phyloP scores from a whole-genome alignment of 2,888 invertebrate species.

The Gymnosoma rotundatum region DNA sequence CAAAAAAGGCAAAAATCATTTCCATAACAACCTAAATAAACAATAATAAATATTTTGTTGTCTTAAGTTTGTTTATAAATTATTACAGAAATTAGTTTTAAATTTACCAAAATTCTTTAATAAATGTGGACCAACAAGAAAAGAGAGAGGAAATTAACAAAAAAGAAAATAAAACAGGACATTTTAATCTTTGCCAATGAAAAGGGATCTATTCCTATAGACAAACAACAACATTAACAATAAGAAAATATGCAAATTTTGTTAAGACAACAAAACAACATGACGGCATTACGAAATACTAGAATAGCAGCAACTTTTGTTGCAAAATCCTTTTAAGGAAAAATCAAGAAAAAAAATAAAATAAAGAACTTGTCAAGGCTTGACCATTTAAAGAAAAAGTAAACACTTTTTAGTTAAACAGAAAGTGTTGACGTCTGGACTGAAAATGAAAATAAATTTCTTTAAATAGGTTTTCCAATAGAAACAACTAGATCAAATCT shows the following conservation, averaged over 20 bases:
- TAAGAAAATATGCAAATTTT: constrained; percentile 67
- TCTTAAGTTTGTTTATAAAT: constrained; percentile 52
- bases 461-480: not conserved
- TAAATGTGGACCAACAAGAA: constrained; percentile 54
- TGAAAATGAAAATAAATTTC: constrained; percentile 17
- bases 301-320: not conserved
- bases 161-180: constrained; percentile 57
- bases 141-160: not conserved
- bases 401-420: not conserved
- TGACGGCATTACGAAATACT: constrained; percentile 10
- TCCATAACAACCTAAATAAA: constrained; percentile 52
- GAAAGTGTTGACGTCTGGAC: constrained; percentile 42
- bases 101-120: constrained; percentile 57
- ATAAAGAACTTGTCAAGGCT: constrained; percentile 12
- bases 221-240: constrained; percentile 16
- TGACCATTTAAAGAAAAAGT: constrained; percentile 12
- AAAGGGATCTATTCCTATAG: constrained; percentile 33
- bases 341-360: constrained; percentile 18
- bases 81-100: constrained; percentile 65
- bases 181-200: constrained; percentile 60
- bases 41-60: constrained; percentile 50
- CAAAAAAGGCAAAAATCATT: not conserved
- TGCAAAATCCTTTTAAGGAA: constrained; percentile 20
- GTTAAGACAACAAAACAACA: constrained; percentile 43
- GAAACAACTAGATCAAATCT: too few relatives aligned